Base-by-base conservation (phyloP, 2,888 invertebrate genomes). In the Agrochola lota region DNA sequence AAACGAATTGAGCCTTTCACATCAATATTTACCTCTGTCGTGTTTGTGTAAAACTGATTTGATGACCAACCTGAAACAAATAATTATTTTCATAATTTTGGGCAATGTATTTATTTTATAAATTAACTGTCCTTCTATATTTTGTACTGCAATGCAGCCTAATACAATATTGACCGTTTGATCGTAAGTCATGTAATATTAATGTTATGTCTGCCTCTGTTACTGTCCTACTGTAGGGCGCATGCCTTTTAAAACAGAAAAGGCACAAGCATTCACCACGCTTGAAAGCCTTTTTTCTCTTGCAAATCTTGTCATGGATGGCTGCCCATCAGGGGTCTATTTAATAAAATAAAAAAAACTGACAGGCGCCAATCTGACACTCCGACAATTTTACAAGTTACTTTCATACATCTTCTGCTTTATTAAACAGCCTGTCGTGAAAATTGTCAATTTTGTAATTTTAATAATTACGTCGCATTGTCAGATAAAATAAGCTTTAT, bases 1-100 rank as follows among this genome's bases (percentile, higher is more conserved):
- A 35, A 9, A 49, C 2, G 15, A 8, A 78, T 49, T 68, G 12
- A 20, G 62, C 70, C 55, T 81, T 73, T 43, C 43, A 43, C 43
- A 49, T 49, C 49, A 49, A 49, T 49, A 17, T 49, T 49, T 43
- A 43, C 43, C 43, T 43, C 46, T 49, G 15, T 49, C 17, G 23
- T 55, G 26, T 26, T 72, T 17, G 30, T 43, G 40, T 23, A 69
- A n/a, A 57, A 63, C 62, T 43, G n/a, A 62, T 75, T n/a, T 15
- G 2, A 6, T 52, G 12, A 23, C 23, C 2, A 35, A 60, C 8
- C 23, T 59, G 23, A 15, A 30, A 63, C 49, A 49, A 30, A 43
- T 17, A 17, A 49, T 55, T 5, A 26, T 62, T 52, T 46, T 35
- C 23, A 57, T 26, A 2, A 49, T 60, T 49, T 46, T 15, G 2